Evolutionary conservation across 2,113 vertebrate species (phyloP), one percentile per base, ranked within the genome.

Genomic region (Pleuronectes platessa): DNA sequence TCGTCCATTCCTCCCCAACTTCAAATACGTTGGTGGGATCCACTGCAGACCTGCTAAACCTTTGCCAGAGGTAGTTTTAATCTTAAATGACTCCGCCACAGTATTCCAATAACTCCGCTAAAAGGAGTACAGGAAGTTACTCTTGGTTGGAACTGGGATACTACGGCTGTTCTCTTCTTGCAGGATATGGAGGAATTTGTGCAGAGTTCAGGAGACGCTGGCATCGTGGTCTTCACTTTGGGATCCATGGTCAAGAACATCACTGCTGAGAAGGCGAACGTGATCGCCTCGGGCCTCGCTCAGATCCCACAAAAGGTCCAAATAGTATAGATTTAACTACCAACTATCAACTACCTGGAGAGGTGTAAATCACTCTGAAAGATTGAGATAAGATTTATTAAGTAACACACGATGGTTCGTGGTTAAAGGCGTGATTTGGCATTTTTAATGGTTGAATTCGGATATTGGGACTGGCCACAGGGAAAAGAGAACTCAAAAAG

Each of bases 181-280:
- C 79, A 98, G 97, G 95, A 97, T 78, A 95, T 97, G 85, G 96
- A 97, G 90, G 93, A 95, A 74, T 96, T 98, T 90, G 96, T 95
- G 55, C 95, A 96, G 90, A 97, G 95, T 53, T 97, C 97, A 37
- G 95, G 95, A 31, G 92, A 97, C 60, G 91, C 95, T 0, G 97
- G 97, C 6, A 53, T 97, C 0, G 94, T 97, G 58, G 92, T 97
- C 14, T 96, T 98, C 81, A 94, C 95, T 61, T 84, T 98, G 0
- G 97, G 97, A 26, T 96, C 96, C 0, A 88, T 97, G 84, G 77
- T 98, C 75, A 85, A 92, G 68, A 97, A 96, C 65, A 81, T 98
- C 54, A 94, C 92, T 0, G 88, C 79, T 21, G 96, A 96, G 83
- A 97, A 85, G 69, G 95, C 82, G 18, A 94, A 95, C n/a, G 51